phyloP scores from a whole-genome alignment of 2,888 invertebrate genomes.

The Tenthredo scrophulariae region DNA sequence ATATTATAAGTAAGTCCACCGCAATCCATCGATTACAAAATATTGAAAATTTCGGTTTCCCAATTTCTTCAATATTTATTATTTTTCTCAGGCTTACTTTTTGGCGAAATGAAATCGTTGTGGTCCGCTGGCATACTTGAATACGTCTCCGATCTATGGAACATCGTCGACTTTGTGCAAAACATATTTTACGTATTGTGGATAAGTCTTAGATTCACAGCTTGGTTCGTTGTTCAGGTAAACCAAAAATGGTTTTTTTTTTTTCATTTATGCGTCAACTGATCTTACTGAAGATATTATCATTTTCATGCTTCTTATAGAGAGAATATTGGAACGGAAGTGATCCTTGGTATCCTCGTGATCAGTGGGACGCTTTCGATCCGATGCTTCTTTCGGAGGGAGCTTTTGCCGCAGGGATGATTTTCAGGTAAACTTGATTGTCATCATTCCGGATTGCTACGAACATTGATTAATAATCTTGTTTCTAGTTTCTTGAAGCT shows the following conservation, averaged over 20 bases:
- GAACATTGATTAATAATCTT: constrained; percentile 36
- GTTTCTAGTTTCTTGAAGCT: constrained; percentile 91
- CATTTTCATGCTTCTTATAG: constrained; percentile 75
- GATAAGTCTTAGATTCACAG: constrained; percentile 91
- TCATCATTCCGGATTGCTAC: not conserved
- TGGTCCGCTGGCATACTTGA: constrained; percentile 95
- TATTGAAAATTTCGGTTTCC: not conserved
- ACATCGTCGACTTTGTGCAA: constrained; percentile 98
- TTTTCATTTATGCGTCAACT: constrained; percentile 57
- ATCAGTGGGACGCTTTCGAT: constrained; percentile 96
- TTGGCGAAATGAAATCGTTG: constrained; percentile 94
- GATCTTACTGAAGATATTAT: constrained; percentile 60
- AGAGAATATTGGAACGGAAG: constrained; percentile 85
- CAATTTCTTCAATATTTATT: not conserved
- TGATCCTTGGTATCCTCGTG: constrained; percentile 92
- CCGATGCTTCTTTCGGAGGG: constrained; percentile 96
- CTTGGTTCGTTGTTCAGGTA: constrained; percentile 95
- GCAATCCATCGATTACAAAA: not conserved
- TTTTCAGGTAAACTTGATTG: constrained; percentile 84
- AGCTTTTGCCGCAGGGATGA: constrained; percentile 98
- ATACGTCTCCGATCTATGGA: constrained; percentile 98
- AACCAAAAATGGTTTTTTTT: not conserved
- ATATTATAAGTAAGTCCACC: constrained; percentile 88
- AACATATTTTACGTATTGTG: constrained; percentile 97
- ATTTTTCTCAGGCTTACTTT: constrained; percentile 89